Base-by-base conservation (phyloP, 2,113 vertebrate species). In the Callopanchax toddi region DNA sequence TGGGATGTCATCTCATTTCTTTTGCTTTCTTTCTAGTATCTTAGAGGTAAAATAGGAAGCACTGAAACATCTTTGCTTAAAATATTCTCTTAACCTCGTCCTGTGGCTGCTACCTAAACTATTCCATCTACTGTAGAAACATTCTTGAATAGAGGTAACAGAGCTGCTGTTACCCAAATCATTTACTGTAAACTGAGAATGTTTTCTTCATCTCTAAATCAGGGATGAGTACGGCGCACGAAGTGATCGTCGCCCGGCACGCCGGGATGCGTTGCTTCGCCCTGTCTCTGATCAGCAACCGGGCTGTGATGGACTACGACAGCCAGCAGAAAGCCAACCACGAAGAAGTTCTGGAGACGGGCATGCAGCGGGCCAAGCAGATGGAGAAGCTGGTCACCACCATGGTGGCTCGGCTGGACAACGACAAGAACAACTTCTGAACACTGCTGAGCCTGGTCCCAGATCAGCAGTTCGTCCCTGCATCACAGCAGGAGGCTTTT, bases 151-250 rank as follows among this genome's bases (percentile, higher is more conserved):
- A 26, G 6, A 26, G 2, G 4, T 32, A 26, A 26, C 29, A 4
- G 29, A 32, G 29, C 29, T 32, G n/a, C n/a, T n/a, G n/a, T n/a
- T n/a, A n/a, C n/a, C n/a, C n/a, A n/a, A n/a, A n/a, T n/a, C 29
- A 4, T 32, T 32, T 32, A 37, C 39, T 15, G 17, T 17, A 40
- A 16, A 4, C 37, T 16, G 13, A 16, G 2, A 21, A 4, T 21
- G 4, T 10, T 32, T 25, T 15, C 8, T 17, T n/a, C n/a, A 11
- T 2, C 34, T 17, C 18, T 51, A 3, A 6, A 26, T 37, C 64
- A 98, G 96, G 95, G 4, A 98, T 97, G 96, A 98, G 97, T 89
- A 98, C 95, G 0, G 94, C 91, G 0, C 95, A 94, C 18, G 96
- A 98, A 89, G 95, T 96, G 2, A 93, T 96, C 2, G 92, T 94